Evolutionary conservation across 2,113 vertebrate species (phyloP).

Genomic region (Nannospalax galili): DNA sequence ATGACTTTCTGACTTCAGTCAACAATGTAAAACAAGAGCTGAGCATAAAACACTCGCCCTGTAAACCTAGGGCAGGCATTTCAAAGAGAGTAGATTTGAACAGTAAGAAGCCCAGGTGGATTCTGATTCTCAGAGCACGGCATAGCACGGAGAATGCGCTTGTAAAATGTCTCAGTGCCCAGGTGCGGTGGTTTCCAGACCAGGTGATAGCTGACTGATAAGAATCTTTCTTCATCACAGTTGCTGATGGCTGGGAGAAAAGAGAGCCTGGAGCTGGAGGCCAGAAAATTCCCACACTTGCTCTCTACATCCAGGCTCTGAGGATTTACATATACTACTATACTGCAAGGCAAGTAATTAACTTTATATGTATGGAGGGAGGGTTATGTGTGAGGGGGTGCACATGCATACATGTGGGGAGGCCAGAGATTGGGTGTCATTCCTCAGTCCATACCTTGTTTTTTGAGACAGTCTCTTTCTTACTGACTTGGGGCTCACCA

Average conservation of each 20-base stretch:
- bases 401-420: not conserved
- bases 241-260: slow-evolving; percentile 59
- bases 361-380: too few species aligned
- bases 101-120: slow-evolving; percentile 19
- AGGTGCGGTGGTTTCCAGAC: slow-evolving; percentile 30
- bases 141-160: not conserved
- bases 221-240: slow-evolving; percentile 50
- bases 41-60: slow-evolving; percentile 3
- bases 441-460: not conserved
- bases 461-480: not conserved
- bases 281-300: slow-evolving; percentile 17
- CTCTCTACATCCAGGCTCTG: not conserved
- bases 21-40: slow-evolving; percentile 50
- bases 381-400: too few species aligned
- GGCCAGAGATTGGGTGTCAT: not conserved
- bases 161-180: slow-evolving; percentile 2
- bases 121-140: not conserved
- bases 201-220: slow-evolving; percentile 34
- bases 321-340: not conserved
- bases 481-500: not conserved
- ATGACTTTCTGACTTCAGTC: slow-evolving; percentile 54
- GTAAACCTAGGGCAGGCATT: not conserved
- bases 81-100: not conserved
- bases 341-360: not conserved
- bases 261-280: slow-evolving; percentile 38